Base-by-base conservation (phyloP, 2,888 invertebrate species). In the Tipula vernalis region DNA sequence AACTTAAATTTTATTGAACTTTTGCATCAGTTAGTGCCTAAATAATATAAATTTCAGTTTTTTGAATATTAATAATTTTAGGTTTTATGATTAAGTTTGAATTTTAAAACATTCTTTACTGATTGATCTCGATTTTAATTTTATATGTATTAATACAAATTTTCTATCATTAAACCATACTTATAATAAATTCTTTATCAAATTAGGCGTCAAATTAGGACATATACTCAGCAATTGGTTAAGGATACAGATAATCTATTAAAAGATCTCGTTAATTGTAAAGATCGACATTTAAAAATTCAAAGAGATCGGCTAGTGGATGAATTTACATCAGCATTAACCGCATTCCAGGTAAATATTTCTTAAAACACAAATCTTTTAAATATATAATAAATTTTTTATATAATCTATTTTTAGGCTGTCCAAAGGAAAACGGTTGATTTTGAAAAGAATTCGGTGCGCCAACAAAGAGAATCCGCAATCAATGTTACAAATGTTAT, bases 171-270 rank as follows among this genome's bases (percentile, higher is more conserved):
- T 28, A 28, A 28, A 28, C 28, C 2, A 28, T 2, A 28, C 28
- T 28, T 28, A 28, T 28, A 28, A 28, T 28, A 28, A 28, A 28
- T 28, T 28, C 28, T 28, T 28, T 28, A 3, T 39, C 39, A 39
- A 39, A 12, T 10, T 90, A 98, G 98, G 87, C 97, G 98, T 91
- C 96, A 98, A 91, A 96, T 98, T 89, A 98, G 98, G 91, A 98
- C 98, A 91, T 98, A 98, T 91, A 98, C 98, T 0, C 97, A 98
- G 90, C 97, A 98, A 90, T 92, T 99, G 90, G 98, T 97, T 0
- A 98, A 98, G 90, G 98, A 98, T 90, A 98, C 98, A 0, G 97
- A 95, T 89, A 94, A 95, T 51, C 95, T 96, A 91, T 93, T 98
- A 88, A 97, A 97, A 92, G 96, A 97, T 88, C 93, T 99, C 92